These are phyloP conservation scores for Brachyhypopomus gauderio DNA, from an alignment of 2,113 vertebrate genomes.

Conservation along the genomic window DNA sequence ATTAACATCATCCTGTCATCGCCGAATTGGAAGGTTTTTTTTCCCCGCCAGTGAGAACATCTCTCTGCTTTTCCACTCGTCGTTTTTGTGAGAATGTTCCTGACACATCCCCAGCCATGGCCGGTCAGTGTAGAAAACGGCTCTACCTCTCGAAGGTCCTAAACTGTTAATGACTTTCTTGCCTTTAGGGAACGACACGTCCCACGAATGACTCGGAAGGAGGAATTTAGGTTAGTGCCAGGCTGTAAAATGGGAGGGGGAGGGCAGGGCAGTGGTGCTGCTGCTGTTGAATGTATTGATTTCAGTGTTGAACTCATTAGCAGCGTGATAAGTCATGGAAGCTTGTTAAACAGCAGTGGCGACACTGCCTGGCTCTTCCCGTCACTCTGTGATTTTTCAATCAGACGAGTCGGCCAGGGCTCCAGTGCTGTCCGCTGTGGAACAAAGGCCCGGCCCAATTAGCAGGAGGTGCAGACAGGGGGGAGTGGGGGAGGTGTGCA, in stretches of 20 bases:
- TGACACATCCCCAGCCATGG: not conserved
- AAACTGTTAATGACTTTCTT: constrained; percentile 2
- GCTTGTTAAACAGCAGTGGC: constrained; percentile 69
- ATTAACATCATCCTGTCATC: not conserved
- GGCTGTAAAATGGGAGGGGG: constrained; percentile 1
- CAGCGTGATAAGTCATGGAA: constrained; percentile 69
- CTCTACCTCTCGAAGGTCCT: not conserved
- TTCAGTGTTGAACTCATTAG: constrained; percentile 73
- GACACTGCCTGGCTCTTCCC: constrained; percentile 1
- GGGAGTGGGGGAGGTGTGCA: constrained; percentile 7
- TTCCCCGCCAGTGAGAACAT: no score
- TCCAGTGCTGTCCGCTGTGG: constrained; percentile 64
- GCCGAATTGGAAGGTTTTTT: not conserved
- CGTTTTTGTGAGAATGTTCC: not conserved
- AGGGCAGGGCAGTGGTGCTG: no score
- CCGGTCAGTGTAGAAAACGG: not conserved
- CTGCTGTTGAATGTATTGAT: constrained; percentile 68
- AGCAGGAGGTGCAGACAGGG: constrained; percentile 42
- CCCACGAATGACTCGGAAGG: not conserved
- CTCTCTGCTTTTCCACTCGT: not conserved
- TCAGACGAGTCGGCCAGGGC: constrained; percentile 63
- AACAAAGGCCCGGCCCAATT: constrained; percentile 69
- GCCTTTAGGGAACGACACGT: not conserved
- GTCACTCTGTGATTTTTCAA: constrained; percentile 66
- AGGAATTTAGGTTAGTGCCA: not conserved